These are phyloP conservation scores for Oreochromis tanganicae DNA, from an alignment of 2,113 vertebrate genomes.

Conservation along the genomic window DNA sequence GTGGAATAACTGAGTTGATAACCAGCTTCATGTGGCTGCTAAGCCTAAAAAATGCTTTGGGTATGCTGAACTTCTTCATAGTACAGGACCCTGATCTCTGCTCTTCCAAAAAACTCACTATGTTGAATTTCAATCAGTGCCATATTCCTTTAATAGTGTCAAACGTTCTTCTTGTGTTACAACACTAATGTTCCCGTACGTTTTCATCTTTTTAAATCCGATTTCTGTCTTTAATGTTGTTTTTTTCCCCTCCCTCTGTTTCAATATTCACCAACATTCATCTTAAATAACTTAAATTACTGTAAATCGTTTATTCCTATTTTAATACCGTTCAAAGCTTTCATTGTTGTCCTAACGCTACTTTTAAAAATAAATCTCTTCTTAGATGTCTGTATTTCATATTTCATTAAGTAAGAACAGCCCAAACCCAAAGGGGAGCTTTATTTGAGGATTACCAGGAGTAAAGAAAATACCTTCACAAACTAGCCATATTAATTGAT, in stretches of 20 bases:
- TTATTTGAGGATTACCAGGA: neutral
- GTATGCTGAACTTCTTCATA: neutral
- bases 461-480: neutral
- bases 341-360: neutral
- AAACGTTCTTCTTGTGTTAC: neutral
- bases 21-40: neutral
- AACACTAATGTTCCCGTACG: neutral
- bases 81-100: neutral
- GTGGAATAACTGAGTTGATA: neutral
- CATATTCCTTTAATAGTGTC: neutral
- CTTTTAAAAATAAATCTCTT: neutral
- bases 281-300: neutral
- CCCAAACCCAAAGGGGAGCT: neutral
- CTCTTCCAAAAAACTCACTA: neutral
- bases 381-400: neutral
- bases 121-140: neutral
- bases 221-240: neutral
- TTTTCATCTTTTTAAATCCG: neutral
- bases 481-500: neutral
- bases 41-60: neutral
- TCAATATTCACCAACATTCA: neutral
- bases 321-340: fast-evolving
- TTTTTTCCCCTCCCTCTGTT: too few species aligned
- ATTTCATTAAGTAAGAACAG: neutral
- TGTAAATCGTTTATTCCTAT: neutral